Conservation (phyloP, 2,113 vertebrate genomes). For the Grantiella picta region DNA sequence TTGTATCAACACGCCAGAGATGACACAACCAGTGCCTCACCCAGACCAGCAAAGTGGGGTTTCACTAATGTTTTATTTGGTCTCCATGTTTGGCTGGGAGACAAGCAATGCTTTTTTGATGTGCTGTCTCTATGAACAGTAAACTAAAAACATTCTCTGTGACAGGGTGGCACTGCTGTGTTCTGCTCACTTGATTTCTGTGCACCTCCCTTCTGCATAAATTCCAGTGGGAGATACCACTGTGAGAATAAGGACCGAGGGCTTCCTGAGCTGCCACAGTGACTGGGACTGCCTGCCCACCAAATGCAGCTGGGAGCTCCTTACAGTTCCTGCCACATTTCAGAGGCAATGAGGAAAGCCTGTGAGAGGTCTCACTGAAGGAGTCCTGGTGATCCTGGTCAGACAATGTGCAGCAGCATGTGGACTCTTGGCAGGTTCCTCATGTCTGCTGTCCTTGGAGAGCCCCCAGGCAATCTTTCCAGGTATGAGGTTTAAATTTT, state of each 20-base stretch:
- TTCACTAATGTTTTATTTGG: constrained; percentile 1
- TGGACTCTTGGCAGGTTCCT: not conserved
- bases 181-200: not conserved
- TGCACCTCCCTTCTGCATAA: not conserved
- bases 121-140: not conserved
- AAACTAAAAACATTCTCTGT: not conserved
- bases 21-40: not conserved
- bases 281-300: not conserved
- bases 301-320: not conserved
- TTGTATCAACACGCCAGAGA: not conserved
- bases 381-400: not conserved
- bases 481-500: not conserved
- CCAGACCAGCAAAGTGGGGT: not conserved
- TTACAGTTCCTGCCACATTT: not conserved
- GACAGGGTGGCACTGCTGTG: not conserved
- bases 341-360: not conserved
- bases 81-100: not conserved
- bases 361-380: not conserved
- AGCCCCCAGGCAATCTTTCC: not conserved
- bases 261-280: not conserved
- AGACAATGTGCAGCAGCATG: accelerated
- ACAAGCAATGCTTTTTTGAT: not conserved
- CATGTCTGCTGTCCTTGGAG: not conserved
- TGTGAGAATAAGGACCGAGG: not conserved
- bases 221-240: not conserved